Conservation (phyloP, 1,140 invertebrate species). For the Drosophila lacertosa region DNA sequence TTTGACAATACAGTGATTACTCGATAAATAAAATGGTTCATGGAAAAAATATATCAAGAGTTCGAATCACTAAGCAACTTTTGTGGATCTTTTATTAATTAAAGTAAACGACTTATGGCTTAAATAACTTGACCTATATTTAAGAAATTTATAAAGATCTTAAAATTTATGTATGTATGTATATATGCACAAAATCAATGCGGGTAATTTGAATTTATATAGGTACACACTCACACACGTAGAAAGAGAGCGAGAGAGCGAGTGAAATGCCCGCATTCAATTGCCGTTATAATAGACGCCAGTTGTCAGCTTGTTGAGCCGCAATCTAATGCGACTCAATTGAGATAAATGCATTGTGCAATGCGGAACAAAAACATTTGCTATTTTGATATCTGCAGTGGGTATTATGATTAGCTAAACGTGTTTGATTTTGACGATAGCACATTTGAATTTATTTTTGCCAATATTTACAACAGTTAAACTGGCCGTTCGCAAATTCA, state of each 20-base stretch:
- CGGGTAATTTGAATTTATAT: not conserved
- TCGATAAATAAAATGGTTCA: too few species aligned
- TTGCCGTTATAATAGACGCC: constrained; percentile 13
- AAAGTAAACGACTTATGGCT: not conserved
- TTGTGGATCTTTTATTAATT: too few species aligned
- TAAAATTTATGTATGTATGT: constrained; percentile 1
- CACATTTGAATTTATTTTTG: not conserved
- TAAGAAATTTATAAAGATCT: not conserved
- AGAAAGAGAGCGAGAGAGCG: too few species aligned
- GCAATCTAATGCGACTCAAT: constrained; percentile 16
- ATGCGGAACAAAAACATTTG: not conserved
- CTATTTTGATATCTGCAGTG: constrained; percentile 12
- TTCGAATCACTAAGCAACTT: too few species aligned
- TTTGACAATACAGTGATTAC: not conserved
- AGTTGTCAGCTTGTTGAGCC: constrained; percentile 1
- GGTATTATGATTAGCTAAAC: constrained; percentile 4
- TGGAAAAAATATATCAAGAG: too few species aligned
- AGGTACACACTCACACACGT: not conserved
- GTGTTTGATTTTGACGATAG: constrained; percentile 14
- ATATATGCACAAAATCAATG: not conserved
- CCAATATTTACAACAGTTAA: constrained; percentile 11
- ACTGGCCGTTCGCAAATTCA: not conserved
- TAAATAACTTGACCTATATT: constrained; percentile 3
- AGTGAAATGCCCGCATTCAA: constrained; percentile 3
- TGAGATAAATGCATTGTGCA: constrained; percentile 28